Conservation (phyloP, 2,797 vertebrate species). For the Psittacula echo region DNA sequence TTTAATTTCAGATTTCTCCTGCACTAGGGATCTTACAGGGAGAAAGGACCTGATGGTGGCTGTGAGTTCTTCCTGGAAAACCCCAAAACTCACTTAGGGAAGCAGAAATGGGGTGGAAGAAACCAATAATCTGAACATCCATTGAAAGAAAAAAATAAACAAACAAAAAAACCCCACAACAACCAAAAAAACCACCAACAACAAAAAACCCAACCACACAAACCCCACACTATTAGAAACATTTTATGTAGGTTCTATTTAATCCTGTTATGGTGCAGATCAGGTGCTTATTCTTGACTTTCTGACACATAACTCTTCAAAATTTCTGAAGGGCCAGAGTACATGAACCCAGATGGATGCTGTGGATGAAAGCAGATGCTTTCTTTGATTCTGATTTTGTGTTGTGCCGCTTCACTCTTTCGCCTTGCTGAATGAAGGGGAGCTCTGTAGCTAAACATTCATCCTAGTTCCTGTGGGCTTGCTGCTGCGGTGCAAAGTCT, state of each 20-base stretch:
- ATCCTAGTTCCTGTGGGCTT: neutral
- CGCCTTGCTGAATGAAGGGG: neutral
- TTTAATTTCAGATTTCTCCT: neutral
- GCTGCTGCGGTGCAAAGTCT: neutral
- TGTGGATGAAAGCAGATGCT: neutral
- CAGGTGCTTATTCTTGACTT: neutral
- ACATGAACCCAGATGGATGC: neutral
- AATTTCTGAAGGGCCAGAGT: neutral
- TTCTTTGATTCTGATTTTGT: neutral
- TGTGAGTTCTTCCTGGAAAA: neutral
- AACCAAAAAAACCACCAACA: neutral
- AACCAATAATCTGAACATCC: neutral
- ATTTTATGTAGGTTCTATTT: neutral
- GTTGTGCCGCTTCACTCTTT: neutral
- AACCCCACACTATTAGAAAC: neutral
- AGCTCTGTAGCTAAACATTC: neutral
- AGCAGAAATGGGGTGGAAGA: neutral
- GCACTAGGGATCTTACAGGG: neutral
- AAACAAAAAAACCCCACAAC: too few species aligned
- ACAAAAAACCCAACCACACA: neutral
- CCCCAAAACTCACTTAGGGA: neutral
- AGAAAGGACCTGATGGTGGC: neutral
- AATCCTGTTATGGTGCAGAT: rapidly evolving
- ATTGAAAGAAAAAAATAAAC: neutral
- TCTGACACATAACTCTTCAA: neutral